These are phyloP conservation scores for Neosilurus mollespiculum DNA, from an alignment of 2,797 vertebrate genomes.

Conservation along the genomic window DNA sequence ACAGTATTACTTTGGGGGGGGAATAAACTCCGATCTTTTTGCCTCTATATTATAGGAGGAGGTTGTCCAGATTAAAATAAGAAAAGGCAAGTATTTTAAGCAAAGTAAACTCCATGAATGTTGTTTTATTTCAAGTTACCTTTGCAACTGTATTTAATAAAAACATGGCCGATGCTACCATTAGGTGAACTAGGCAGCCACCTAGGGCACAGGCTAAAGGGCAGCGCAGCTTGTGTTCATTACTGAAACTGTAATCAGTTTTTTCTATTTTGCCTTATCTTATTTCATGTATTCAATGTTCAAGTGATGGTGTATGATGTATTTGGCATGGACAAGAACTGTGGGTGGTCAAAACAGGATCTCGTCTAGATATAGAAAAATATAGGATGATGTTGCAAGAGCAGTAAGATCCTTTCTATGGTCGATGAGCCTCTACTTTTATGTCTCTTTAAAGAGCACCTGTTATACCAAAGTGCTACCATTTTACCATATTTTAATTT, in stretches of 20 bases:
- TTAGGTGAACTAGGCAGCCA: too few relatives aligned
- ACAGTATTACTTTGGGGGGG: too few relatives aligned
- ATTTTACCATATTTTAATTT: not conserved
- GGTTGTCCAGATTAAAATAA: constrained; percentile 39
- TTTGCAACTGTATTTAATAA: not conserved
- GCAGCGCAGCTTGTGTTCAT: too few relatives aligned
- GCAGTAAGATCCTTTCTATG: not conserved
- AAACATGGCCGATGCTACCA: too few relatives aligned
- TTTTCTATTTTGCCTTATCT: too few relatives aligned
- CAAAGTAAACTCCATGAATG: not conserved
- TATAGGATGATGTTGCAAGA: not conserved
- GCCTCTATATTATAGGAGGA: constrained; percentile 58
- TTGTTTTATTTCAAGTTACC: not conserved
- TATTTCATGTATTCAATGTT: too few relatives aligned
- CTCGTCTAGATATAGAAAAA: too few relatives aligned
- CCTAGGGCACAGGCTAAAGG: too few relatives aligned
- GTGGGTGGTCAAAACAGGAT: too few relatives aligned
- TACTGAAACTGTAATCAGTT: too few relatives aligned
- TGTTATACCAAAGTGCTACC: not conserved
- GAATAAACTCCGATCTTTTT: not conserved
- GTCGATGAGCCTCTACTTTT: not conserved
- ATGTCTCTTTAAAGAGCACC: not conserved
- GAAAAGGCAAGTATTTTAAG: constrained; percentile 54
- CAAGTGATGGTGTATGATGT: too few relatives aligned
- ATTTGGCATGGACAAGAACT: too few relatives aligned